Conservation (phyloP, 1,140 invertebrate genomes). For the Matsumurasca onukii region DNA sequence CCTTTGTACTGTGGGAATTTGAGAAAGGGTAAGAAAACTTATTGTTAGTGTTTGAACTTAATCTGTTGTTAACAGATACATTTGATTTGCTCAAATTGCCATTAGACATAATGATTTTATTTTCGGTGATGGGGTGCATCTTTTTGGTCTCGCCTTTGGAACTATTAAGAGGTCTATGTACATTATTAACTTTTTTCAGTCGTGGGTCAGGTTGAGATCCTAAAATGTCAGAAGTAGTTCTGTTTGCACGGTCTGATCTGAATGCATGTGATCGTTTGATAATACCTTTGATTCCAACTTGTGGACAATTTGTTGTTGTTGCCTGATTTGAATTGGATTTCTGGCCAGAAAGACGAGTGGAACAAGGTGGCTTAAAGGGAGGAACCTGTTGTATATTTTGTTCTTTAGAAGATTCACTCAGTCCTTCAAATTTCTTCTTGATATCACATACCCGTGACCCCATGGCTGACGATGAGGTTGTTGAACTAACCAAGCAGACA, state of each 20-base stretch:
- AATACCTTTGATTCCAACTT: slow-evolving; percentile 15
- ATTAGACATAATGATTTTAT: too few species aligned
- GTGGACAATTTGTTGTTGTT: not conserved
- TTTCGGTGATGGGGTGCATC: too few species aligned
- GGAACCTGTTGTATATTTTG: not conserved
- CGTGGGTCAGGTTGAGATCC: slow-evolving; percentile 4
- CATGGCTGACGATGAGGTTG: too few species aligned
- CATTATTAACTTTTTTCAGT: too few species aligned
- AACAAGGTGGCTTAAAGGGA: not conserved
- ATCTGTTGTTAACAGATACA: too few species aligned
- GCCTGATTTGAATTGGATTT: not conserved
- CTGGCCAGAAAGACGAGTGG: not conserved
- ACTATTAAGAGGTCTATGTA: too few species aligned
- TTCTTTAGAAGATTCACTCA: slow-evolving; percentile 24
- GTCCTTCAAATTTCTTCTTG: slow-evolving; percentile 37
- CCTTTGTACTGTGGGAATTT: too few species aligned
- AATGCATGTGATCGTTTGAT: slow-evolving; percentile 38
- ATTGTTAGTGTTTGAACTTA: too few species aligned
- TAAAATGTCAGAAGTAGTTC: not conserved
- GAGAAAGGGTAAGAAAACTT: too few species aligned
- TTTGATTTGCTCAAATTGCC: too few species aligned
- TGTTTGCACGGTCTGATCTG: slow-evolving; percentile 29
- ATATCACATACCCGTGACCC: slow-evolving; percentile 32
- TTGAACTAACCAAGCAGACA: too few species aligned
- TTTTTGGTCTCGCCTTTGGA: too few species aligned